A percentile compares a stretch with the other conserved stretches of the same genome.
These are phyloP conservation scores for Eupleurogrammus muticus DNA, from an alignment of 2,797 vertebrate species.

Conservation along the genomic window DNA sequence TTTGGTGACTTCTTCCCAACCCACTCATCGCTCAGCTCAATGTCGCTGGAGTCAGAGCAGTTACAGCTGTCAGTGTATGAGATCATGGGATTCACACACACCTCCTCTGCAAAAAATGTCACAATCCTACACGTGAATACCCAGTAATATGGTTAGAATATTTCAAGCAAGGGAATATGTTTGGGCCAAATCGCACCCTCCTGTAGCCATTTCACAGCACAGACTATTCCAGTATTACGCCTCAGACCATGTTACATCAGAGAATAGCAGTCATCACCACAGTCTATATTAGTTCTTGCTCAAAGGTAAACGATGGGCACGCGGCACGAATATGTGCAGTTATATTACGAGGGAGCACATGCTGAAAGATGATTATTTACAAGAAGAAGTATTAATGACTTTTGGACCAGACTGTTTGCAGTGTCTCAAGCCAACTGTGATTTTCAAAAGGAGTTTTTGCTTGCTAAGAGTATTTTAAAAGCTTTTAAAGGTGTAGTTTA, in stretches of 20 bases:
- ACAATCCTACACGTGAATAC: conserved; percentile 3
- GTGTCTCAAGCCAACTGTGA: neutral
- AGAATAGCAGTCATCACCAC: conserved; percentile 26
- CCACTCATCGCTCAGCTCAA: conserved; percentile 98
- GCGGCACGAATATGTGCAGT: neutral
- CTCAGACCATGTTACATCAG: conserved; percentile 53
- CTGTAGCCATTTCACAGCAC: conserved; percentile 13
- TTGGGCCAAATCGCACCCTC: neutral
- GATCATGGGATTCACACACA: conserved; percentile 96
- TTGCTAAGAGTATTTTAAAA: neutral
- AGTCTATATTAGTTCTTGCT: conserved; percentile 33
- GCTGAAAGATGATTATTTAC: neutral
- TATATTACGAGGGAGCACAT: neutral
- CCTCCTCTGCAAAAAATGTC: conserved; percentile 87
- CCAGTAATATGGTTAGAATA: neutral
- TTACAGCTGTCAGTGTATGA: conserved; percentile 98
- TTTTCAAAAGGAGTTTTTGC: neutral
- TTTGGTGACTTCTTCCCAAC: conserved; percentile 97
- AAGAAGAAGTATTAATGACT: conserved; percentile 9
- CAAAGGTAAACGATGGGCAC: conserved; percentile 31
- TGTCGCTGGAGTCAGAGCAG: conserved; percentile 99
- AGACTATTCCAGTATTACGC: conserved; percentile 46
- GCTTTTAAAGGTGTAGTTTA: conserved; percentile 1
- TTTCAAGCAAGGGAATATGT: conserved; percentile 5
- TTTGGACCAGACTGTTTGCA: neutral